Evolutionary conservation across 2,113 vertebrate species (phyloP).

Genomic region (Hippoglossus stenolepis): DNA sequence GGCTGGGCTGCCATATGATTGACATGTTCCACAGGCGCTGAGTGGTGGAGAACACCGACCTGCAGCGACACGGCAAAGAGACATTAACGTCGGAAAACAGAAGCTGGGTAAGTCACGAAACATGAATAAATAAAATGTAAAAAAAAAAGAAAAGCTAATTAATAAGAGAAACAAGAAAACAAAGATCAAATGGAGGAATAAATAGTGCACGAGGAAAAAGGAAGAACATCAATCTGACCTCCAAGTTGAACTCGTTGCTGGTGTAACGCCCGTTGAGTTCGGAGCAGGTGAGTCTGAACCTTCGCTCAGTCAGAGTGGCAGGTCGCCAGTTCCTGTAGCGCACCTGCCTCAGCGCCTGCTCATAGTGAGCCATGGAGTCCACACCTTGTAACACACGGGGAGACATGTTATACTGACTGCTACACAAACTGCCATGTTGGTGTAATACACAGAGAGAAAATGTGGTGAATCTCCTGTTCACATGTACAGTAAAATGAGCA

Average conservation of each 20-base stretch:
- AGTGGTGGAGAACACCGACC: conserved; percentile 92
- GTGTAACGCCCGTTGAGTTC: conserved; percentile 95
- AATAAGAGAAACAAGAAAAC: background rate
- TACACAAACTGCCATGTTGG: background rate
- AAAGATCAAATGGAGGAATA: background rate
- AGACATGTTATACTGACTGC: background rate
- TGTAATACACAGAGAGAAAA: background rate
- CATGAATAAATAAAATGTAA: background rate
- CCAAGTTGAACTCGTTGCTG: conserved; percentile 94
- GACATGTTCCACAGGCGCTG: conserved; percentile 85
- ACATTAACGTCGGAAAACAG: no score
- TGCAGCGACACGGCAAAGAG: conserved; percentile 47
- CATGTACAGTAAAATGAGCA: no score
- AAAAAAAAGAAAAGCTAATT: background rate
- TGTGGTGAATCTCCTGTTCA: background rate
- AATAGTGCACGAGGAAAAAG: background rate
- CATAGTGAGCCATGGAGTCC: conserved; percentile 93
- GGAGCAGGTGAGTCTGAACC: conserved; percentile 93
- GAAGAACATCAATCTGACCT: conserved; percentile 77
- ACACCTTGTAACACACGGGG: conserved; percentile 83
- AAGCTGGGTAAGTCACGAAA: background rate
- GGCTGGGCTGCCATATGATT: conserved; percentile 89
- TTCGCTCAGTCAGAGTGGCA: conserved; percentile 81
- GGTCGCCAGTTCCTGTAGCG: conserved; percentile 89
- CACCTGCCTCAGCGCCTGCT: conserved; percentile 89